Conservation (phyloP, 2,888 invertebrate genomes). For the Cheilosia urbana region DNA sequence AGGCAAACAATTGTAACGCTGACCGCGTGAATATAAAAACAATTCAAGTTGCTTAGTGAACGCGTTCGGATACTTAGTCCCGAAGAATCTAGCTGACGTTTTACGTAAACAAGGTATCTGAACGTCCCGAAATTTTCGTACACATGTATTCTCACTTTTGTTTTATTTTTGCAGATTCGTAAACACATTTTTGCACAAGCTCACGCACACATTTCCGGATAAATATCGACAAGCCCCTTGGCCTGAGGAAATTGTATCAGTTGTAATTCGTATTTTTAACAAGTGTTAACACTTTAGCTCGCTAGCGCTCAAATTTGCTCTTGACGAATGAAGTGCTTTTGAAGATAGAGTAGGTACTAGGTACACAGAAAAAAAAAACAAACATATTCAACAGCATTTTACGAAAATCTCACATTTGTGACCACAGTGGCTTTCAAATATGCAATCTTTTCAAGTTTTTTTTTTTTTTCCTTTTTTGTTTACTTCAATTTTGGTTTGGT, state of each 20-base stretch:
- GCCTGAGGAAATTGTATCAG: not conserved
- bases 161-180: not conserved
- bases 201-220: not conserved
- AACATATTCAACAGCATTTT: not conserved
- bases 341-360: not conserved
- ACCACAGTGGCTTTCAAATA: not conserved
- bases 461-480: not conserved
- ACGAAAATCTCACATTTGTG: not conserved
- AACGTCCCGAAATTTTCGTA: not conserved
- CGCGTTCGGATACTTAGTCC: too few relatives aligned
- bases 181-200: not conserved
- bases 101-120: too few relatives aligned
- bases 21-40: too few relatives aligned
- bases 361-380: too few relatives aligned
- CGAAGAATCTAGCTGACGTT: too few relatives aligned
- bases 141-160: not conserved
- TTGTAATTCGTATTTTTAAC: constrained; percentile 5
- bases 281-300: not conserved
- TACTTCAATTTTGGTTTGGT: not conserved
- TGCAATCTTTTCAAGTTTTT: not conserved
- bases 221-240: not conserved
- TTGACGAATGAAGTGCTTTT: not conserved
- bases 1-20: too few relatives aligned
- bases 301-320: not conserved
- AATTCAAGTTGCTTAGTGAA: too few relatives aligned